Base-by-base conservation (phyloP, 2,888 invertebrate genomes). In the Tineola bisselliella region DNA sequence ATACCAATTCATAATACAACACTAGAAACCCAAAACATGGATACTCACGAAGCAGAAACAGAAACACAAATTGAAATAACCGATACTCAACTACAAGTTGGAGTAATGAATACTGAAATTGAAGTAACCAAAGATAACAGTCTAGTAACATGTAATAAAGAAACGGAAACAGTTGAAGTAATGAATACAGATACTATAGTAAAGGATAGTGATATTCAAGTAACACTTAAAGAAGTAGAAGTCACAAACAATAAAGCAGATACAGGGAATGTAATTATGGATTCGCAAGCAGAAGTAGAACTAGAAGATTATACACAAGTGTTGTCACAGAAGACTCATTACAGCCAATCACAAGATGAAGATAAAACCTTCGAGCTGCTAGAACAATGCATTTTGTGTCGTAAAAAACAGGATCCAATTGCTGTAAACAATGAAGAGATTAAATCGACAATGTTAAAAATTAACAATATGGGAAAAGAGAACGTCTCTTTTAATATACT, bases 401-500 rank as follows among this genome's bases (percentile, higher is more conserved):
- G 25, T 25, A 25, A 25, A 25, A 25, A 25, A 4, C 4, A 25
- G 25, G 6, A 25, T 25, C 6, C 25, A 6, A 25, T 4, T 25
- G 6, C 25, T 25, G 6, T 25, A 4, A 25, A 25, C 25, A n/a
- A n/a, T n/a, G 25, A 6, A 25, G 25, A 25, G 6, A 25, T 4
- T 25, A 4, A 25, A 4, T 25, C 25, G 2, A 25, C n/a, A n/a
- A n/a, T n/a, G n/a, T n/a, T n/a, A n/a, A n/a, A 60, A 48, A 60
- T 48, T 33, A 52, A 25, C 19, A 17, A 59, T 57, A 12, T 8
- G 2, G 6, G 25, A 30, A n/a, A 31, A 31, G 57, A 59, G 33
- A 65, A 63, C 1, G 66, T 86, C 3, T 73, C 84, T 0, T 84
- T 78, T 52, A 84, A 84, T 75, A 74, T 82, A 10, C 62, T 84